Evolutionary conservation across 2,797 vertebrate genomes (phyloP).

Genomic region (Poeciliopsis gracilis): DNA sequence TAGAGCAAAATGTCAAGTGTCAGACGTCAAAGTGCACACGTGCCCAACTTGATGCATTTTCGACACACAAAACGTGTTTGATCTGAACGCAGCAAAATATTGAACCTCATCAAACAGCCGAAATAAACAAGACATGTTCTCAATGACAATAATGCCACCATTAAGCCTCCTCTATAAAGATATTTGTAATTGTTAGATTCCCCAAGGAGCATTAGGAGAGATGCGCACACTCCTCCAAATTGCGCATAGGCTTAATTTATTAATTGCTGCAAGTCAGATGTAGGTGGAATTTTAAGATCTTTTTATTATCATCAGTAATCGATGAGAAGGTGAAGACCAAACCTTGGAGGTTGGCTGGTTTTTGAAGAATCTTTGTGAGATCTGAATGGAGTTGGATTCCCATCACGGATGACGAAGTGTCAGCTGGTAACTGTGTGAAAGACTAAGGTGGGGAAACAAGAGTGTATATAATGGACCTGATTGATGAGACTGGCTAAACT

Average conservation of each 20-base stretch:
- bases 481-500: not conserved
- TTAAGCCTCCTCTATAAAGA: not conserved
- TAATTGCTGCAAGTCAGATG: not conserved
- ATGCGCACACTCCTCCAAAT: not conserved
- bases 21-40: too few relatives aligned
- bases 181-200: not conserved
- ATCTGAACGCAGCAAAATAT: too few relatives aligned
- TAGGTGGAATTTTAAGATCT: not conserved
- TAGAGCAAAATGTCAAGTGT: too few relatives aligned
- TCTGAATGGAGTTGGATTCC: not conserved
- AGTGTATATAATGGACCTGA: not conserved
- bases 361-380: not conserved
- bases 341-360: not conserved
- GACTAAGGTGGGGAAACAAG: not conserved
- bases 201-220: not conserved
- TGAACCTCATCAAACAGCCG: not conserved
- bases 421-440: not conserved
- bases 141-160: not conserved
- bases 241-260: not conserved
- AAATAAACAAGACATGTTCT: not conserved
- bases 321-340: not conserved
- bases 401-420: not conserved
- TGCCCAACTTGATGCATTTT: too few relatives aligned
- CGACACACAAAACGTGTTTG: too few relatives aligned
- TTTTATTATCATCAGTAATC: not conserved